A percentile compares a stretch with the other conserved stretches of the same genome.
phyloP scores from a whole-genome alignment of 2,888 invertebrate species.

The Cheilosia variabilis region DNA sequence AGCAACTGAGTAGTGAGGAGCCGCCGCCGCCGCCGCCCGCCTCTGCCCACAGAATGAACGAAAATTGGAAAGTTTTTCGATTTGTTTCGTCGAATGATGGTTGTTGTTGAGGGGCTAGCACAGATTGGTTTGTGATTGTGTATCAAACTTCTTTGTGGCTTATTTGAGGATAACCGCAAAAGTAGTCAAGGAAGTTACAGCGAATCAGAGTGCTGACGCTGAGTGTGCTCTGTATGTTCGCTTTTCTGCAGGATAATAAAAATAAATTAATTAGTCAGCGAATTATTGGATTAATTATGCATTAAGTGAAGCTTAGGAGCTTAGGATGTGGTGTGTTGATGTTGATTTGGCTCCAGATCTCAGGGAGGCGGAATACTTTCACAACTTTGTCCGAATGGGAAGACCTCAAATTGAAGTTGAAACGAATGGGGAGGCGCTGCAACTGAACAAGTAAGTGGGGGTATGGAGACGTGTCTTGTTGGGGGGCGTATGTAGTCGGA shows the following conservation, averaged over 20 bases:
- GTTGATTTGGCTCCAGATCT: neutral
- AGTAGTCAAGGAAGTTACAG: constrained; percentile 5
- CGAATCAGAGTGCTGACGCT: neutral
- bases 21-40: neutral
- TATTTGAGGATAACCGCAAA: constrained; percentile 52
- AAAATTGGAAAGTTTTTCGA: constrained; percentile 71
- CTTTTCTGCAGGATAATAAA: constrained; percentile 32
- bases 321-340: constrained; percentile 32
- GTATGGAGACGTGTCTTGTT: neutral
- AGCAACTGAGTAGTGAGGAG: neutral
- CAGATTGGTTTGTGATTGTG: constrained; percentile 67
- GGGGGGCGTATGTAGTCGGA: neutral
- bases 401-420: constrained; percentile 13
- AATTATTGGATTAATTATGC: constrained; percentile 66
- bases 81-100: constrained; percentile 66
- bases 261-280: constrained; percentile 66
- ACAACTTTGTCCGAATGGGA: constrained; percentile 4
- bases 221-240: neutral
- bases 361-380: neutral
- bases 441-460: neutral
- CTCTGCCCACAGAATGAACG: neutral
- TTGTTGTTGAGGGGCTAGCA: constrained; percentile 18
- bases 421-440: neutral
- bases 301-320: constrained; percentile 39
- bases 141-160: constrained; percentile 50